These are phyloP conservation scores for Iguana delicatissima DNA, from an alignment of 2,797 vertebrate genomes.

Conservation along the genomic window DNA sequence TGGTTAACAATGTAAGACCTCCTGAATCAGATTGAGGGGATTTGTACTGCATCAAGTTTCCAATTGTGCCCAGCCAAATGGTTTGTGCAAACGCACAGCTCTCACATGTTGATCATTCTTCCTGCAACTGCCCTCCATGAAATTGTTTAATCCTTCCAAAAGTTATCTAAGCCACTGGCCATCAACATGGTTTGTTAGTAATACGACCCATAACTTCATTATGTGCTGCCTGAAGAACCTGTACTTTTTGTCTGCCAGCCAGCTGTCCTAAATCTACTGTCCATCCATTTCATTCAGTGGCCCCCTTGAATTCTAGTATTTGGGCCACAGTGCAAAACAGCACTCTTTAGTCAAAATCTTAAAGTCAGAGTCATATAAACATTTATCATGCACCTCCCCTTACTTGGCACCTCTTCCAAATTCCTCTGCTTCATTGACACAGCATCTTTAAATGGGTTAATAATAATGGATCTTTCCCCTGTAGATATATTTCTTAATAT, in stretches of 20 bases:
- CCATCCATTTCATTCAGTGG: neutral
- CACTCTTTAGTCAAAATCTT: neutral
- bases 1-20: neutral
- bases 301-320: neutral
- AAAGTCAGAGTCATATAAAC: neutral
- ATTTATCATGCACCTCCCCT: neutral
- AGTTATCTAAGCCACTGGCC: neutral
- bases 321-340: neutral
- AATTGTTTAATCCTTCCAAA: neutral
- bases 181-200: neutral
- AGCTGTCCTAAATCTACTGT: neutral
- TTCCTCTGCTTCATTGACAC: neutral
- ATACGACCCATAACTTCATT: neutral
- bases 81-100: neutral
- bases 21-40: neutral
- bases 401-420: neutral
- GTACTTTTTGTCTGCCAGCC: neutral
- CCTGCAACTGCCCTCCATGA: no score
- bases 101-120: neutral
- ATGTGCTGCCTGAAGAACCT: neutral
- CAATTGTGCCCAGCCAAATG: neutral
- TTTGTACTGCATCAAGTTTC: neutral
- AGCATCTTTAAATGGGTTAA: neutral
- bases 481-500: neutral
- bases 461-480: neutral